A percentile compares a stretch with the other conserved stretches of the same genome.
phyloP scores from a whole-genome alignment of 2,797 vertebrate species.

The Paramormyrops hopkinsi region DNA sequence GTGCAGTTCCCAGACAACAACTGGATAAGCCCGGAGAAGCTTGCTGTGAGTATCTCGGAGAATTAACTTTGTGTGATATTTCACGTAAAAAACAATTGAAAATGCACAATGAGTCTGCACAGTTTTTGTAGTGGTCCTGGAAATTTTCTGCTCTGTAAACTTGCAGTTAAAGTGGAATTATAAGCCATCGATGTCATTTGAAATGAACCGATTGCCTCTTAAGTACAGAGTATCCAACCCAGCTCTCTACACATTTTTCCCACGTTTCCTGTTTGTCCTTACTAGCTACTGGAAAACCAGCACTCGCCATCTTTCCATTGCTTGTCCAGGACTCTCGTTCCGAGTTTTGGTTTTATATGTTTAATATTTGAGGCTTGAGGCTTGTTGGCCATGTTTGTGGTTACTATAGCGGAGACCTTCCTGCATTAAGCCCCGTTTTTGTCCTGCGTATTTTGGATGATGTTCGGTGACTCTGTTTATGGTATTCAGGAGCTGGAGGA shows the following conservation, averaged over 20 bases:
- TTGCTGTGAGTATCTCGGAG: conserved; percentile 66
- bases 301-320: neutral
- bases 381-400: neutral
- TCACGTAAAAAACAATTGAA: neutral
- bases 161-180: neutral
- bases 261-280: neutral
- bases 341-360: neutral
- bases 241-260: neutral
- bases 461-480: neutral
- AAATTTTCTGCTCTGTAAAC: neutral
- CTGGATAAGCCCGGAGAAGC: conserved; percentile 95
- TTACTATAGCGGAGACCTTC: neutral
- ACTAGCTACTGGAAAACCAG: neutral
- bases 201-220: neutral
- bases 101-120: neutral
- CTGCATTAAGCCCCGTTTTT: neutral
- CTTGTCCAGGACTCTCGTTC: neutral
- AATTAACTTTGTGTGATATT: neutral
- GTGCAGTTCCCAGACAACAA: conserved; percentile 96
- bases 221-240: neutral
- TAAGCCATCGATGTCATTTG: neutral
- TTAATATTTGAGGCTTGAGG: neutral
- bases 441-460: neutral
- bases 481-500: conserved; percentile 85
- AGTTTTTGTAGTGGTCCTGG: neutral